Evolutionary conservation across 2,113 vertebrate genomes (phyloP), one percentile per base, ranked within the genome.

Genomic region (Phyllopteryx taeniolatus): DNA sequence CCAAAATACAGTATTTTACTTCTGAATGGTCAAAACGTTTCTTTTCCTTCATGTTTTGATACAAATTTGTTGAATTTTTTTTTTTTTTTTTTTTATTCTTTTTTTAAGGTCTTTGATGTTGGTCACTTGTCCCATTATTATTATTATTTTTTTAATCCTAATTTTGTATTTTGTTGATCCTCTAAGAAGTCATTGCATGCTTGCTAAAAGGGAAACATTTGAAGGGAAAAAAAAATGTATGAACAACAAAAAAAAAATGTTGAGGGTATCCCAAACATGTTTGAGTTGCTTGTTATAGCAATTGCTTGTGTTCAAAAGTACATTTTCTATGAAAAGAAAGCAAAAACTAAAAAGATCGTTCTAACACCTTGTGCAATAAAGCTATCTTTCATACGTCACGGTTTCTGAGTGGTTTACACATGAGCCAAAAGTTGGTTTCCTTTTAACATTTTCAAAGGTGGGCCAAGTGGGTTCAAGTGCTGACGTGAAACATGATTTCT

Each of bases 291-390:
- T 95, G 93, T 84, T 94, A 96, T 94, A 95, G 96, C 96, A 98
- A 94, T 95, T 98, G 96, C 96, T 98, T 96, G 95, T 95, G 95
- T 98, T 96, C 95, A 96, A 93, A 91, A 93, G 95, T 95, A 98
- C 94, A 92, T 96, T 98, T 97, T 98, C 94, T 97, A 98, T 97
- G 93, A 96, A 93, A 94, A 92, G 91, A 90, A 90, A 94, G 93
- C 94, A 95, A 96, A 93, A 94, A 90, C 94, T 95, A 96, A 96
- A 96, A 94, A 94, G 87, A 92, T 90, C 92, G 92, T 92, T 92
- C 93, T 95, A 96, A 96, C 94, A 94, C 95, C 94, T 95, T 96
- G 95, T 97, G 96, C 96, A 98, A 98, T 98, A 98, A 98, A 98
- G 95, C 94, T 98, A 98, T 98, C 94, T 98, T 98, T 98, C 93